Evolutionary conservation across 2,888 invertebrate genomes (phyloP).

Genomic region (Drosophila mettleri): DNA sequence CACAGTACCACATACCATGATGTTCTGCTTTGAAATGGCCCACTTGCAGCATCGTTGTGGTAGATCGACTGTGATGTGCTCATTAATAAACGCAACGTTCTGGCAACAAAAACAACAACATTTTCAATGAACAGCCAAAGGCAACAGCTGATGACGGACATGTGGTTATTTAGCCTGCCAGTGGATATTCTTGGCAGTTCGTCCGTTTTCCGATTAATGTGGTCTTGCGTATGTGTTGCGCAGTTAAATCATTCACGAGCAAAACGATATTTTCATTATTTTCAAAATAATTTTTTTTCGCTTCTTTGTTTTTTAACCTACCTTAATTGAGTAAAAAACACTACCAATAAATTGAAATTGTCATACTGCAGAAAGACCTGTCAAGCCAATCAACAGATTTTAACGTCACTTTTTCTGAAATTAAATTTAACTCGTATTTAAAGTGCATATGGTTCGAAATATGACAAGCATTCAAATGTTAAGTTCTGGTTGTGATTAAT

Average conservation of each 20-base stretch:
- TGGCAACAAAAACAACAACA: constrained; percentile 29
- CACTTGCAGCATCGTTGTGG: constrained; percentile 30
- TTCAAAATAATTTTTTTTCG: constrained; percentile 23
- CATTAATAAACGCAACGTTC: constrained; percentile 67
- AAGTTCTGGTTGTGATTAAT: background rate
- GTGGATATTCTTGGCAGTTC: constrained; percentile 33
- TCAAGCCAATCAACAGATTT: constrained; percentile 9
- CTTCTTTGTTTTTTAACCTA: constrained; percentile 36
- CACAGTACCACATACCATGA: constrained; percentile 10
- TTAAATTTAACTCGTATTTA: constrained; percentile 2
- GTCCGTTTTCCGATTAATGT: constrained; percentile 41
- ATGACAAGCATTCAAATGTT: background rate
- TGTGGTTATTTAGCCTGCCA: constrained; percentile 60
- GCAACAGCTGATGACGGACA: constrained; percentile 58
- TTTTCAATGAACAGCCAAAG: constrained; percentile 20
- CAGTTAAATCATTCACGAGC: constrained; percentile 28
- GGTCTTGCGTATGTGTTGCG: constrained; percentile 5
- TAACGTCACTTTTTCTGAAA: constrained; percentile 5
- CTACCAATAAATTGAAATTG: constrained; percentile 25
- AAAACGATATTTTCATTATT: constrained; percentile 15
- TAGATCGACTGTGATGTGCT: constrained; percentile 58
- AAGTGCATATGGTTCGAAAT: background rate
- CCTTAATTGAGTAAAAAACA: constrained; percentile 27
- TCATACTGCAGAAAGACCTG: constrained; percentile 1
- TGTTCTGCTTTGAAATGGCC: constrained; percentile 23